Percentiles rank a stretch among this genome's conserved stretches.
phyloP scores from a whole-genome alignment of 2,888 invertebrate species.

The Trileptium ribeirensis region DNA sequence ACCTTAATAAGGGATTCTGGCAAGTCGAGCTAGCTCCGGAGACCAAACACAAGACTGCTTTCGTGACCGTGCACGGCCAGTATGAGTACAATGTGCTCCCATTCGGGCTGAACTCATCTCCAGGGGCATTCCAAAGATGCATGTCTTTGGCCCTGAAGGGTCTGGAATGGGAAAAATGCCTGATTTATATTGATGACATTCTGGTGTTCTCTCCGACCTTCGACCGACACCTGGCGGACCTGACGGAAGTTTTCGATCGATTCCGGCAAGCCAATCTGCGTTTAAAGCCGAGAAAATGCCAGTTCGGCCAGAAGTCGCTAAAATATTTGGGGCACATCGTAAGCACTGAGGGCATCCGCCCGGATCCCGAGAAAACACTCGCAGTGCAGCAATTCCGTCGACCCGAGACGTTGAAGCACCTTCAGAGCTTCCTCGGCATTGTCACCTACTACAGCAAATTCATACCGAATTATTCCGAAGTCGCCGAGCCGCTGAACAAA shows the following conservation, averaged over 20 bases:
- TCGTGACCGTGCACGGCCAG: constrained; percentile 17
- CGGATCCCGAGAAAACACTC: not conserved
- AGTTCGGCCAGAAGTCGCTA: not conserved
- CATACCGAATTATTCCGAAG: not conserved
- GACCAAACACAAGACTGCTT: not conserved
- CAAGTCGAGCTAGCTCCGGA: constrained; percentile 12
- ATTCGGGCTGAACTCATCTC: constrained; percentile 32
- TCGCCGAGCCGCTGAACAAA: constrained; percentile 2
- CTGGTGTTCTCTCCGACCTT: not conserved
- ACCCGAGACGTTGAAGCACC: not conserved
- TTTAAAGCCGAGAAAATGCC: not conserved
- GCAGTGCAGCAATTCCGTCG: not conserved
- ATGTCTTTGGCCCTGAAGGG: not conserved
- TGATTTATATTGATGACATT: constrained; percentile 23
- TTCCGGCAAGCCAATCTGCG: not conserved
- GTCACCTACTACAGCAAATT: constrained; percentile 5
- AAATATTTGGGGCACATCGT: constrained; percentile 20
- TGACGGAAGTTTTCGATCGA: constrained; percentile 19
- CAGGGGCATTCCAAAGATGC: constrained; percentile 31
- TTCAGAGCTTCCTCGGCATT: constrained; percentile 11
- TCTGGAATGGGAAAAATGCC: not conserved
- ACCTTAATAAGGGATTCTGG: constrained; percentile 23
- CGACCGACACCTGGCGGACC: not conserved
- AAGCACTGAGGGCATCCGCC: not conserved
- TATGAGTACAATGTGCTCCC: constrained; percentile 32